Base-by-base conservation (phyloP, 2,797 vertebrate genomes). In the Coreius guichenoti region DNA sequence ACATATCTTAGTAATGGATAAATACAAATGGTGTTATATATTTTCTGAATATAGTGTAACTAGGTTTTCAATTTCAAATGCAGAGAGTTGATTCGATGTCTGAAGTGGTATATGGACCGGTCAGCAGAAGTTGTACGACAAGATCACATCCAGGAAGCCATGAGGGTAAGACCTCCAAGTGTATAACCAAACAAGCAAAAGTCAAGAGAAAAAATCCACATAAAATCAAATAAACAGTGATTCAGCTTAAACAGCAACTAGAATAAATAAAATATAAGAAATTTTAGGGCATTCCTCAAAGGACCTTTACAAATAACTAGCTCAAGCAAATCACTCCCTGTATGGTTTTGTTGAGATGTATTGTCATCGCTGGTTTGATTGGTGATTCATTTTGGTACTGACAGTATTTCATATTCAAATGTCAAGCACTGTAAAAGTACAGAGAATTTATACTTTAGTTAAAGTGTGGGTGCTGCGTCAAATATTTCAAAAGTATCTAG, bases 51-150 rank as follows among this genome's bases (percentile, higher is more conserved):
- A 56, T 78, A 13, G 19, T 80, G 17, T 80, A 49, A 68, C 45
- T 47, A n/a, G 17, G 5, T 36, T 45, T 67, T 68, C 1, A 0
- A 16, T 88, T 70, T 90, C 81, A 45, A 90, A 74, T 90, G 23
- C 92, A 99, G 98, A 90, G 98, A 99, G 92, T 93, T 99, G 91
- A 97, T 99, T 89, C 97, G 98, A 29, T 99, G 98, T 93, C 93
- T 99, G 87, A 99, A 99, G 91, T 99, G 98, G 98, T 99, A 99
- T 93, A 99, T 99, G 98, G 98, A 99, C 91, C 97, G 98, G 80
- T 99, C 98, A 1, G 98, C 98, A 6, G 98, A 99, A 92, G 96
- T 99, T 0, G 95, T 99, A 19, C 95, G 97, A 63, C 98, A 99
- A 86, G 98, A 99, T 89, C 98, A 99, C 95, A 99, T 99, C 92